phyloP scores from a whole-genome alignment of 2,797 vertebrate genomes.

The Microctenopoma stevenorrisi region DNA sequence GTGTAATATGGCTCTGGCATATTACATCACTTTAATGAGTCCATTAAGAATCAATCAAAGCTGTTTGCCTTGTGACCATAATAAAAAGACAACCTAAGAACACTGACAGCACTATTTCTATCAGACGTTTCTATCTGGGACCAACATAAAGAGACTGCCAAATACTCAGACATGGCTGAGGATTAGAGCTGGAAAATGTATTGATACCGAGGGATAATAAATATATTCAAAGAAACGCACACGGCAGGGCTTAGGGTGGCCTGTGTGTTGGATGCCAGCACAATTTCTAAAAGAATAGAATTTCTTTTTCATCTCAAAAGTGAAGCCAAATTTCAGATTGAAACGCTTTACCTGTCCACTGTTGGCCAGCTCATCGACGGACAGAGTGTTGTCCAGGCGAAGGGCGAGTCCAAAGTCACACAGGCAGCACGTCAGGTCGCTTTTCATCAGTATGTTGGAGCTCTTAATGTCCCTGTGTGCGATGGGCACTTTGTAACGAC shows the following conservation, averaged over 20 bases:
- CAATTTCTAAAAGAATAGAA: constrained; percentile 7
- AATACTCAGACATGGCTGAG: constrained; percentile 35
- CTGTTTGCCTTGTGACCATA: constrained; percentile 52
- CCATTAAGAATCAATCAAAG: constrained; percentile 66
- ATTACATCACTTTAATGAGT: constrained; percentile 58
- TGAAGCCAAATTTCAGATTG: constrained; percentile 16
- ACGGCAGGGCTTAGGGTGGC: constrained; percentile 4
- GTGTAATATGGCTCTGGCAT: constrained; percentile 46
- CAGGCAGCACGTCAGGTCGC: constrained; percentile 92
- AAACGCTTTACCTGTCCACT: constrained; percentile 92
- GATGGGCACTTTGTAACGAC: constrained; percentile 92
- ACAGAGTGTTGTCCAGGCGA: constrained; percentile 90
- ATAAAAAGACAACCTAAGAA: constrained; percentile 47
- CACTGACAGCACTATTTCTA: constrained; percentile 33
- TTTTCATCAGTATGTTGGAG: constrained; percentile 95
- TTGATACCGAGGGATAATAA: constrained; percentile 24
- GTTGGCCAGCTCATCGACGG: constrained; percentile 96
- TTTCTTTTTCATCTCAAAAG: constrained; percentile 13
- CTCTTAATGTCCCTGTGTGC: constrained; percentile 98
- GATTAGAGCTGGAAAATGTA: constrained; percentile 38
- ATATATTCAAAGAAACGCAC: constrained; percentile 30
- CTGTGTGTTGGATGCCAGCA: not conserved
- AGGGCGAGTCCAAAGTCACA: constrained; percentile 97
- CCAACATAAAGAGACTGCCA: constrained; percentile 26
- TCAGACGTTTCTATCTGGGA: constrained; percentile 30